Evolutionary conservation across 2,888 invertebrate genomes (phyloP), one percentile per base, ranked within the genome.

Genomic region (Brachycybe producta): DNA sequence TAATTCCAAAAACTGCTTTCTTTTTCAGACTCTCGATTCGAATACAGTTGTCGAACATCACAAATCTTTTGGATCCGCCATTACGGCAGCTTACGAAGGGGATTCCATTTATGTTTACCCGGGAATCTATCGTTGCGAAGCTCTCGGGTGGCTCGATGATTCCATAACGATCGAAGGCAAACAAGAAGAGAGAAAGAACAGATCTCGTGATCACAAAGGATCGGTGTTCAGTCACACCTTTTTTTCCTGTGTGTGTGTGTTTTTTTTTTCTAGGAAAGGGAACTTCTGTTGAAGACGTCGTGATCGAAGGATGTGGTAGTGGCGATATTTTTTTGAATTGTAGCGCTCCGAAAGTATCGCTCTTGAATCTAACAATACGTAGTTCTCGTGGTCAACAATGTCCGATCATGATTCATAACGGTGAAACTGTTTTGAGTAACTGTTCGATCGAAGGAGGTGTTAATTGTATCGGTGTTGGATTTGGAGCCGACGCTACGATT

Each of bases 31-130:
- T 13, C 15, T 45, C 7, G 5, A 32, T 17, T 21, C 45, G 21
- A 17, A 32, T 3, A 45, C 35, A 11, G 24, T 42, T 23, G 23
- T 49, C 17, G 34, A 43, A 27, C 43, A 42, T 21, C 49, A 49
- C 32, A 30, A 5, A 17, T 50, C 44, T 30, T 49, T 57, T 7
- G 47, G 39, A 35, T 24, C 44, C 17, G 57, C 57, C 24, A 41
- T 59, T 17, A 45, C 51, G 13, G 40, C 21, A 7, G 36, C 53
- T 40, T 51, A 54, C 36, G 50, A 54, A 38, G 57, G 57, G 32
- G 59, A 59, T 45, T 53, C 38, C 39, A 55, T 59, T 41, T 52
- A 52, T n/a, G 51, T 59, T 26, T 53, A 54, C 28, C 56, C 58
- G 24, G 59, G 58, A 19, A 40, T 32, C 26, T 58, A 59, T 40